A percentile compares a stretch with the other conserved stretches of the same genome.
These are phyloP conservation scores for Cryptus armator DNA, from an alignment of 2,888 invertebrate species.

Conservation along the genomic window DNA sequence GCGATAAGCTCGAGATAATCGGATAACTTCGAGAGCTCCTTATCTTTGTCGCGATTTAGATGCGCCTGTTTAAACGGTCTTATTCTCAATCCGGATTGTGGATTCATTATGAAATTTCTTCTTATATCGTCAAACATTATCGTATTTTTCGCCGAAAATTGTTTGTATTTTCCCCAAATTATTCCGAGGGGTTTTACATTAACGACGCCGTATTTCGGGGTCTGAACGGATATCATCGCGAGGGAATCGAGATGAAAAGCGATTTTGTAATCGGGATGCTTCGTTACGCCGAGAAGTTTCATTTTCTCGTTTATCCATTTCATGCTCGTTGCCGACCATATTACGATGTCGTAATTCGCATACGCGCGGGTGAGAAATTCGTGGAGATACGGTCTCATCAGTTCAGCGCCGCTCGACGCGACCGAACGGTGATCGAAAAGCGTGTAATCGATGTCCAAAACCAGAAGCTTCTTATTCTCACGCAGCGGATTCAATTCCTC, in stretches of 20 bases:
- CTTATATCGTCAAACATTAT: constrained; percentile 99
- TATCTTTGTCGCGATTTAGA: constrained; percentile 93
- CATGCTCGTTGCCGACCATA: constrained; percentile 99
- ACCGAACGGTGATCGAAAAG: constrained; percentile 97
- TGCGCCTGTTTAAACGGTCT: constrained; percentile 97
- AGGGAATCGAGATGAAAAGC: constrained; percentile 95
- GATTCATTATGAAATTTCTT: constrained; percentile 99
- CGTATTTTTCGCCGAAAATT: constrained; percentile 96
- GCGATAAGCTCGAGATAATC: constrained; percentile 95
- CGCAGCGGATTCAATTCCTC: constrained; percentile 93
- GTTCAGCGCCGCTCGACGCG: constrained; percentile 94
- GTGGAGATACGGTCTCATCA: constrained; percentile 98
- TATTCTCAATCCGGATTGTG: constrained; percentile 96
- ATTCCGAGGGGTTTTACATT: constrained; percentile 98
- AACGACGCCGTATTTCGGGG: constrained; percentile 95
- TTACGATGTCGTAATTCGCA: constrained; percentile 97
- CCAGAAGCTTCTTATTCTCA: constrained; percentile 94
- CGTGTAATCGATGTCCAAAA: constrained; percentile 98
- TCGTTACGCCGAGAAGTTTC: constrained; percentile 94
- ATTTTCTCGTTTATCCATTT: constrained; percentile 99
- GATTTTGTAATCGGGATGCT: constrained; percentile 94
- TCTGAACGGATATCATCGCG: constrained; percentile 98
- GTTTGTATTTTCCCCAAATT: constrained; percentile 97
- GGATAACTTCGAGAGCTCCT: constrained; percentile 92
- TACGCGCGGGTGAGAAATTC: constrained; percentile 96